Percentiles rank a stretch among this genome's conserved stretches.
Evolutionary conservation across 2,797 vertebrate genomes (phyloP).

Genomic region (Graptemys geographica): DNA sequence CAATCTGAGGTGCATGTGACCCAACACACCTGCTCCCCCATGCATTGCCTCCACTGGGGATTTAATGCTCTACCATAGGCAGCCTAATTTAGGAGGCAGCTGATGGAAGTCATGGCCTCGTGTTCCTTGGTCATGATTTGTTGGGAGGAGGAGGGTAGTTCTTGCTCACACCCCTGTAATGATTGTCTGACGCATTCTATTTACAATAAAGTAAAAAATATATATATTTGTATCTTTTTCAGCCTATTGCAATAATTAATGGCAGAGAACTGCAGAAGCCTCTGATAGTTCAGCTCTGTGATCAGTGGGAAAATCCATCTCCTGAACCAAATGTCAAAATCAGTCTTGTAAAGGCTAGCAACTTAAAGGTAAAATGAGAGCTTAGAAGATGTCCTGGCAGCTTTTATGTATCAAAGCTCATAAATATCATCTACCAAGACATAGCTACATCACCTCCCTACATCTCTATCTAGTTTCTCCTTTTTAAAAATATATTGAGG

Average conservation of each 20-base stretch:
- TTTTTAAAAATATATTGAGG: neutral
- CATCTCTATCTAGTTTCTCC: neutral
- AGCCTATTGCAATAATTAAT: constrained; percentile 90
- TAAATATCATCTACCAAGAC: neutral
- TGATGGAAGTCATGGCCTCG: neutral
- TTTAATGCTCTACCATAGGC: neutral
- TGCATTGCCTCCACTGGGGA: neutral
- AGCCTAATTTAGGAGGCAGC: neutral
- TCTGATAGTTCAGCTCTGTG: constrained; percentile 88
- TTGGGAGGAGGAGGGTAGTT: neutral
- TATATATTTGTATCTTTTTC: constrained; percentile 29
- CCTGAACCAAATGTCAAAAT: constrained; percentile 84
- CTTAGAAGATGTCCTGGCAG: neutral
- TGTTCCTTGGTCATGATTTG: neutral
- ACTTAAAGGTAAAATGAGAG: constrained; percentile 77
- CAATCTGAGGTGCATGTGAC: too few relatives aligned
- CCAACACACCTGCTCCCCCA: too few relatives aligned
- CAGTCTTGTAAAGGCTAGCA: constrained; percentile 72
- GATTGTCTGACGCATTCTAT: neutral
- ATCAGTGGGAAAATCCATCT: constrained; percentile 89
- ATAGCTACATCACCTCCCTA: neutral
- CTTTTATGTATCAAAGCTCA: neutral
- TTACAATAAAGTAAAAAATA: neutral
- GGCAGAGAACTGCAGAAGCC: constrained; percentile 83
- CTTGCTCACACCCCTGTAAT: neutral